These are phyloP conservation scores for Cephus spinipes DNA, from an alignment of 2,888 invertebrate species.

Conservation along the genomic window DNA sequence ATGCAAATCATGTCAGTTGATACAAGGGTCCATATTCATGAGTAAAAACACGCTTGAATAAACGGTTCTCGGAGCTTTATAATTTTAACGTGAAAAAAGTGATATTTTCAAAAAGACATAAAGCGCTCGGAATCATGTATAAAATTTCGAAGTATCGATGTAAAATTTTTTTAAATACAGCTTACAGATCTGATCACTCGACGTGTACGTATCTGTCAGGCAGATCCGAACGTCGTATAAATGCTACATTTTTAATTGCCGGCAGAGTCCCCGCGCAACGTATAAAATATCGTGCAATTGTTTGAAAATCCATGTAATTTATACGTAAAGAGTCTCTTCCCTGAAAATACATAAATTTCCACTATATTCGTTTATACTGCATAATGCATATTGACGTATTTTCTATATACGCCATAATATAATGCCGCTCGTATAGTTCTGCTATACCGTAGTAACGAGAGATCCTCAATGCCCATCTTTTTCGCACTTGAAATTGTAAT, in stretches of 20 bases:
- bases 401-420: not conserved
- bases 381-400: not conserved
- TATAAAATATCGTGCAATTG: not conserved
- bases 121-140: not conserved
- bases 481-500: not conserved
- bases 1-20: slow-evolving; percentile 1
- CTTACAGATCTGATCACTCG: not conserved
- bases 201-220: not conserved
- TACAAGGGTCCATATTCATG: slow-evolving; percentile 5
- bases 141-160: not conserved
- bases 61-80: not conserved
- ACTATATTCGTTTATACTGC: not conserved
- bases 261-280: not conserved
- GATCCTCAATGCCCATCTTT: not conserved
- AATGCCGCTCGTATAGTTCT: not conserved
- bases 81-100: not conserved
- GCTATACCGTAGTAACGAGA: not conserved
- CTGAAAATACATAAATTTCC: not conserved
- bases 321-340: not conserved
- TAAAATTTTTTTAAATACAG: not conserved
- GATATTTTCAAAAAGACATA: not conserved
- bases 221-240: not conserved
- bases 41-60: not conserved
- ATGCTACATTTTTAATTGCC: not conserved
- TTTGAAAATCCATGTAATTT: not conserved